These are phyloP conservation scores for Calosoma granatense DNA, from an alignment of 1,140 invertebrate species.

Conservation along the genomic window DNA sequence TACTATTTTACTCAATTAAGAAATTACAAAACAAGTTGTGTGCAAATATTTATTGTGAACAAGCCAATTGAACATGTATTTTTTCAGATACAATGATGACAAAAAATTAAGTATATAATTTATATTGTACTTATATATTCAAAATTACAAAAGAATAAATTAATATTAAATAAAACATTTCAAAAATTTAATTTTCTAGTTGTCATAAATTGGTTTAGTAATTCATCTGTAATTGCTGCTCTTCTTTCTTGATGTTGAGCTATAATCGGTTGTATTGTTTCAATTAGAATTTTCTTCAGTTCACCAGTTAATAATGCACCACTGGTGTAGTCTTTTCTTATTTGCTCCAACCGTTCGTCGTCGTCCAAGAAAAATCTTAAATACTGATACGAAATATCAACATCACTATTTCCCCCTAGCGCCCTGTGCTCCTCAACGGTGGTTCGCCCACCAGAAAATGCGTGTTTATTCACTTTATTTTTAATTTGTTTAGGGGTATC, in stretches of 20 bases:
- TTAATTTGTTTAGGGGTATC: constrained; percentile 96
- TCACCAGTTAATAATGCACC: constrained; percentile 89
- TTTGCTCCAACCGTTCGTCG: constrained; percentile 75
- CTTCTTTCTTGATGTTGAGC: constrained; percentile 72
- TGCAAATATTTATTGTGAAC: too few species aligned
- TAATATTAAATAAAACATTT: not conserved
- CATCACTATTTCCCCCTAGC: constrained; percentile 87
- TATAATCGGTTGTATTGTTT: constrained; percentile 62
- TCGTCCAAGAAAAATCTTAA: constrained; percentile 93
- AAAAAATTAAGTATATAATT: too few species aligned
- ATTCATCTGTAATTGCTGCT: constrained; percentile 75
- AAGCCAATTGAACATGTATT: too few species aligned
- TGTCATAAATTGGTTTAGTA: constrained; percentile 74
- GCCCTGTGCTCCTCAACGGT: constrained; percentile 89
- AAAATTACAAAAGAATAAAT: not conserved
- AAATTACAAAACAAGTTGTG: too few species aligned
- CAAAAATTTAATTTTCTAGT: constrained; percentile 66
- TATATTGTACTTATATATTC: too few species aligned
- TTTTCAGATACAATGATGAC: too few species aligned
- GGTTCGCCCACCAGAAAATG: constrained; percentile 91
- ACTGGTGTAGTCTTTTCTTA: constrained; percentile 70
- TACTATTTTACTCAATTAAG: too few species aligned
- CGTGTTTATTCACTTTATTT: constrained; percentile 96
- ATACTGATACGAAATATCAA: constrained; percentile 96
- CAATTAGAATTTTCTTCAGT: constrained; percentile 86